Evolutionary conservation across 2,797 vertebrate genomes (phyloP), one percentile per base, ranked within the genome.

Genomic region (Pangasius djambal): DNA sequence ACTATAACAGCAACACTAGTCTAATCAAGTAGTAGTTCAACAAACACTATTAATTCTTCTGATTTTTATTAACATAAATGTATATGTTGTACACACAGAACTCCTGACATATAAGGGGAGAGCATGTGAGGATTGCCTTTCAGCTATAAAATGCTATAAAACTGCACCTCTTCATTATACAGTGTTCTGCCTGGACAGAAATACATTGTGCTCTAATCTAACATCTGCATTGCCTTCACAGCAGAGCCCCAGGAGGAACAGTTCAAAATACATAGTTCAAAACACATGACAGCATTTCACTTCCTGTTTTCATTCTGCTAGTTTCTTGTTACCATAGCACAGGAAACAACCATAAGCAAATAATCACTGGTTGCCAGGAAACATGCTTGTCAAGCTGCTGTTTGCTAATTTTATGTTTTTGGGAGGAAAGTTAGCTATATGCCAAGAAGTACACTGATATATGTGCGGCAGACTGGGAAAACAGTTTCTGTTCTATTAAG

Each of bases 291-390:
- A 88, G 48, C 57, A 86, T 89, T 91, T 90, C 90, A 90, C 91
- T 95, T 96, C 95, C 95, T 96, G 95, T 96, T 96, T 92, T 94
- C 89, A 83, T 88, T 44, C 82, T 72, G 63, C 91, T 87, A 92
- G 92, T 91, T 93, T 84, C 55, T 89, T 2, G 96, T 96, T 94
- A 89, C 95, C 92, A 95, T 95, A 87, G 92, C 90, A 94, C 91
- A 86, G 83, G 88, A 93, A 87, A 92, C 93, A 93, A 94, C 88
- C 82, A 20, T 83, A 69, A 59, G 91, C 91, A 96, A 96, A 96
- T 94, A 96, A 89, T 85, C 44, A 91, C 28, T 22, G 4, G 95
- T 96, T 94, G 92, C 94, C 92, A 94, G 92, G 95, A 95, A 94
- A 94, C 93, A 18, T 15, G 78, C 37, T 90, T 86, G 93, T 89